Base-by-base conservation (phyloP, 2,113 vertebrate genomes). In the Onychorhynchus coronatus region DNA sequence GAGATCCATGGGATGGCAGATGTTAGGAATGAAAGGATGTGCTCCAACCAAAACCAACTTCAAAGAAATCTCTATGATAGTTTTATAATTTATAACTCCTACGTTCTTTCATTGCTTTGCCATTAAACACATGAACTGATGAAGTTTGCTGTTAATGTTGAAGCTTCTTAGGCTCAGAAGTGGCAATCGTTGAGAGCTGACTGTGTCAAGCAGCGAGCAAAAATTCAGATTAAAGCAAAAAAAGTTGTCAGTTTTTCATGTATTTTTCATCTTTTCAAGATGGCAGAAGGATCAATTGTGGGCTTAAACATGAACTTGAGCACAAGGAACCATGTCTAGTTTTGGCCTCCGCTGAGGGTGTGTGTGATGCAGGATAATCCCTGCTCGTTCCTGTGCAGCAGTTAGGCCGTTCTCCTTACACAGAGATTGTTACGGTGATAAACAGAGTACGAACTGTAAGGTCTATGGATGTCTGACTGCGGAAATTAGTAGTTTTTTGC, bases 331-430 rank as follows among this genome's bases (percentile, higher is more conserved):
- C 30, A 20, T 20, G 39, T 9, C 22, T 41, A 6, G 6, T 16
- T 77, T 31, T 22, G 49, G 50, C 30, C 74, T 46, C 30, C 37
- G 65, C 35, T 1, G 3, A 10, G 13, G 19, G 3, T 3, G 15
- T 4, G 25, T 22, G 62, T 6, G 67, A 15, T 28, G 58, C 17
- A 8, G 5, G 52, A 8, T 10, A 8, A 41, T 5, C 52, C 52
- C 52, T 63, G 67, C 9, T 5, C 0, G 0, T 12, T 42, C 49
- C 71, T 11, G 27, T 7, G 56, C 1, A 0, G n/a, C 27, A 16
- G 5, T 14, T 1, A 6, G 10, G 35, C 8, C 17, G 1, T n/a
- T n/a, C n/a, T 42, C 62, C 41, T 79, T 2, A 3, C 12, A 9
- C 8, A 6, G 71, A 15, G 67, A 22, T 4, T 12, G 31, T 30